A percentile compares a stretch with the other conserved stretches of the same genome.
Evolutionary conservation across 2,113 vertebrate species (phyloP).

Genomic region (Melanerpes aurifrons): DNA sequence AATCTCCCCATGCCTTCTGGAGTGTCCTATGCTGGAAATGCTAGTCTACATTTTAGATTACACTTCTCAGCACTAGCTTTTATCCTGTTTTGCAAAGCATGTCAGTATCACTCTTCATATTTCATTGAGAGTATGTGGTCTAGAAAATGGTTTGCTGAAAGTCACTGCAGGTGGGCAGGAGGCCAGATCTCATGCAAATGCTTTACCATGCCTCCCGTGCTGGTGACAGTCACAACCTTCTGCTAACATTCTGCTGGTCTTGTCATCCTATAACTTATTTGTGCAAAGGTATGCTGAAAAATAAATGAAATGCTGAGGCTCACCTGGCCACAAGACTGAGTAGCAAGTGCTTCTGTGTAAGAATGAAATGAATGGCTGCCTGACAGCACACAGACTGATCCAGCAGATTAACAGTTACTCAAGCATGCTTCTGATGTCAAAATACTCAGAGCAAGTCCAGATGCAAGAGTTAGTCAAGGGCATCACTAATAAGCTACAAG

Average conservation of each 20-base stretch:
- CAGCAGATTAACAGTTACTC: neutral
- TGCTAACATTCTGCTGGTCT: neutral
- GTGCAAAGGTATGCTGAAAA: neutral
- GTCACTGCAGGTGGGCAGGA: neutral
- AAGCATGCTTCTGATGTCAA: neutral
- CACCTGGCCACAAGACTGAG: neutral
- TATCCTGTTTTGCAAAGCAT: neutral
- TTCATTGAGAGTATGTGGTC: neutral
- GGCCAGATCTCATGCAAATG: neutral
- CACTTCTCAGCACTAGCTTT: neutral
- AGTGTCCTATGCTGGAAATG: neutral
- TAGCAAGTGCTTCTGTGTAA: neutral
- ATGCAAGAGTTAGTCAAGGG: neutral
- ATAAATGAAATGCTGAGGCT: neutral
- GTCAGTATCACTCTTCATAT: neutral
- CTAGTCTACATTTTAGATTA: neutral
- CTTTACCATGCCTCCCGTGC: neutral
- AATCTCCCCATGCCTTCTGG: neutral
- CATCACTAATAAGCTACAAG: neutral
- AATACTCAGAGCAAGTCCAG: neutral
- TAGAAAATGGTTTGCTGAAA: neutral
- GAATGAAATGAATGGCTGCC: neutral
- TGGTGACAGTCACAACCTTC: neutral
- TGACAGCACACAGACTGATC: neutral
- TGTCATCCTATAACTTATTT: neutral